A percentile compares a stretch with the other conserved stretches of the same genome.
These are phyloP conservation scores for Microcebus tavaratra DNA, from an alignment of 2,113 vertebrate species.

Conservation along the genomic window DNA sequence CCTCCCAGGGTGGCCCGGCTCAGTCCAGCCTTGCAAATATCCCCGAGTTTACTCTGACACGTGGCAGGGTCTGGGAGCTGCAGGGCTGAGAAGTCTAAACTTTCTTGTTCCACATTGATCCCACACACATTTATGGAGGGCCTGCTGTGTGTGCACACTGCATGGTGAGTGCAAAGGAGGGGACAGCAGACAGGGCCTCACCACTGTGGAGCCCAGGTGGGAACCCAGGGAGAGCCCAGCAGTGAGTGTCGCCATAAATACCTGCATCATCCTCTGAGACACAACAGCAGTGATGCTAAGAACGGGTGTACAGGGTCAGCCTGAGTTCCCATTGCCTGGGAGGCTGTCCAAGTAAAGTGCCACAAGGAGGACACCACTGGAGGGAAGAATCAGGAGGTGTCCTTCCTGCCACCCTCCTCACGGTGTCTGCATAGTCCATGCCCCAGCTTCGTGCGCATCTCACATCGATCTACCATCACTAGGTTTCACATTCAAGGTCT, in stretches of 20 bases:
- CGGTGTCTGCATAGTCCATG: background rate
- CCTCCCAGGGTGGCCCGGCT: background rate
- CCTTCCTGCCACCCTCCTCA: background rate
- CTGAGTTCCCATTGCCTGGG: background rate
- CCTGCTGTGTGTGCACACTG: background rate
- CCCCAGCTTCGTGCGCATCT: rapidly evolving
- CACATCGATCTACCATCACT: background rate
- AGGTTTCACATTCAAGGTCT: background rate
- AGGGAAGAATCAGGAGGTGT: rapidly evolving
- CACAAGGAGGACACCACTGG: background rate
- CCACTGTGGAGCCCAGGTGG: background rate
- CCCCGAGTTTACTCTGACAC: background rate
- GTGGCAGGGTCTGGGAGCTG: background rate
- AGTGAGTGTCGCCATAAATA: background rate
- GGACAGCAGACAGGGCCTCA: too few relatives aligned
- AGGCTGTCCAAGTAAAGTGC: background rate
- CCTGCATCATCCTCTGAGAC: background rate
- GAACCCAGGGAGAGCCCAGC: background rate
- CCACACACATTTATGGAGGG: background rate
- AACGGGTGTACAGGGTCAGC: rapidly evolving
- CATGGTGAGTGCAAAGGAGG: rapidly evolving
- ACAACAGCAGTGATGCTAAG: background rate
- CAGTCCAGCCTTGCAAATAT: background rate
- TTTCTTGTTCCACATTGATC: background rate
- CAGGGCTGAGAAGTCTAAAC: background rate